Evolutionary conservation across 2,888 invertebrate genomes (phyloP), one percentile per base, ranked within the genome.

Genomic region (Eilema sororculum): DNA sequence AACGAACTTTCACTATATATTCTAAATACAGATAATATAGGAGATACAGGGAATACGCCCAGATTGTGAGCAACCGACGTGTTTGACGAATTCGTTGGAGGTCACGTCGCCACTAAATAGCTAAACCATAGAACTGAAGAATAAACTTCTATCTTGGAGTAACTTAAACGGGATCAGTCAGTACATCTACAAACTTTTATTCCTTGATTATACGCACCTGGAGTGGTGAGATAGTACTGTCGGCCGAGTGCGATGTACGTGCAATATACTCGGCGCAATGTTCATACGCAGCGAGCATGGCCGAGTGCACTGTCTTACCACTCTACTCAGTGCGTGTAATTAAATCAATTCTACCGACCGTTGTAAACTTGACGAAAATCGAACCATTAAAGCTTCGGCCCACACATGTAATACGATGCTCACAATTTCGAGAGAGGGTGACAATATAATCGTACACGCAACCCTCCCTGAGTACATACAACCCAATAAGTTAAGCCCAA

Each of bases 1-100:
- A 69, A 72, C 63, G 72, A 79, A 75, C 73, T 76, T 74, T 75
- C 80, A 77, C 61, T 58, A 68, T 72, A 75, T 69, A 74, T 70
- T 78, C 79, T 80, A 82, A 75, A 78, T 78, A 78, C 65, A 79
- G 77, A 79, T 65, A 77, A 74, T 79, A 76, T 72, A 77, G 62
- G 71, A 69, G 78, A 76, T 63, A 73, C 57, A 69, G 63, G 41
- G 30, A 52, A 60, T 3, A 56, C 33, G 65, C 22, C 8, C 57
- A n/a, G 28, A 61, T n/a, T 13, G 25, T 58, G 24, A 62, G 22
- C 46, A 22, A 24, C 37, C 37, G 62, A 62, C 62, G n/a, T 3
- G 24, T 24, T 62, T 62, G 6, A 41, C 20, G 24, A 41, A 30
- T 56, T 64, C 64, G 52, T 64, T 28, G 64, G 28, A 52, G 28